Evolutionary conservation across 2,888 invertebrate species (phyloP).

Genomic region (Yponomeuta sedellus): DNA sequence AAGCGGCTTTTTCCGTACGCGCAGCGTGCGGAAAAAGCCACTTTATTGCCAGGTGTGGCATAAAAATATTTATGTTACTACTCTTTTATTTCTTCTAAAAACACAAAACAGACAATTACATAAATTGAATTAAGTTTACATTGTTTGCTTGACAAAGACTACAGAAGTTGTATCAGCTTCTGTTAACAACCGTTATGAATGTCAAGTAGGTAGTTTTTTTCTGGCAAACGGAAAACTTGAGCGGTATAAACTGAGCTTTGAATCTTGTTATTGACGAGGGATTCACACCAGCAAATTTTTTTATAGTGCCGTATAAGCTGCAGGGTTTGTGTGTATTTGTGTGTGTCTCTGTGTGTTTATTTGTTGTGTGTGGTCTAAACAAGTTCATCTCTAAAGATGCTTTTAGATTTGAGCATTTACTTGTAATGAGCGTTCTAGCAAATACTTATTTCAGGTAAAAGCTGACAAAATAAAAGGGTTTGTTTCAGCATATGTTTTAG

Average conservation of each 20-base stretch:
- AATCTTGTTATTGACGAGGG: slow-evolving; percentile 39
- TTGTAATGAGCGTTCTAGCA: no score
- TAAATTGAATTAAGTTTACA: slow-evolving; percentile 8
- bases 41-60: no score
- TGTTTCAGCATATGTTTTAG: no score
- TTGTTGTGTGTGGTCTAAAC: no score
- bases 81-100: background rate
- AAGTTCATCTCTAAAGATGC: no score
- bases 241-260: slow-evolving; percentile 30
- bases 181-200: slow-evolving; percentile 21
- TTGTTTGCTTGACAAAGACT: background rate
- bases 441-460: no score
- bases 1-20: no score
- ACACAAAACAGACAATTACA: background rate
- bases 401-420: no score
- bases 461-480: no score
- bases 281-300: slow-evolving; percentile 19
- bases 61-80: no score
- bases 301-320: background rate
- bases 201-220: slow-evolving; percentile 31
- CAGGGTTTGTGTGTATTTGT: background rate
- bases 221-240: slow-evolving; percentile 32
- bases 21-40: no score
- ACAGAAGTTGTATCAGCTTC: background rate
- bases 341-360: no score